Base-by-base conservation (phyloP, 2,888 invertebrate species). In the Erynnis tages region DNA sequence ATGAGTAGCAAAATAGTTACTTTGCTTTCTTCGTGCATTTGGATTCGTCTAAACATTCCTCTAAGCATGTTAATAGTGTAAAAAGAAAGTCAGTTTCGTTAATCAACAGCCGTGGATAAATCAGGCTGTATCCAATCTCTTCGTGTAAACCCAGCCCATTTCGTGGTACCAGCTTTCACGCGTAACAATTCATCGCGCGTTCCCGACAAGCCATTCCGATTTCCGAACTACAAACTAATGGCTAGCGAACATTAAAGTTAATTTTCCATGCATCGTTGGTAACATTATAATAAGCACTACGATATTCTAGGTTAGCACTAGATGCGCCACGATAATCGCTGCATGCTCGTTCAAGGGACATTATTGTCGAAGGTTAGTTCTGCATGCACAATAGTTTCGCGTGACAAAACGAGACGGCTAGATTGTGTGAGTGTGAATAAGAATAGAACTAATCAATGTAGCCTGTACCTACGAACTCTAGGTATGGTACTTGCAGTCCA, bases 121-220 rank as follows among this genome's bases (percentile, higher is more conserved):
- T 35, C 4, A 43, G 38, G 23, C 37, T 38, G 23, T 52, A 23
- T 59, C 63, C 69, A 81, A 79, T 77, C 82, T 55, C 55, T 60
- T 66, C 79, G 73, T 74, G 78, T 71, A 60, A 66, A 55, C 67
- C 69, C 63, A 66, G 70, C 61, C 66, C 67, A 74, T 66, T 81
- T 80, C 83, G 75, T 59, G 67, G 86, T 81, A 85, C 67, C 67
- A 68, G 76, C 84, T 84, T 87, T 86, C 82, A 77, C 82, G 72
- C 71, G 69, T 73, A 37, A 44, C 41, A 70, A 77, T 77, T 77
- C 70, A 54, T 47, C 54, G 43, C 72, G 69, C 76, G 78, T 77
- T 77, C 71, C 71, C 7, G 34, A 14, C 50, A 14, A 10, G 35
- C 44, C 44, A 16, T 29, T 52, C 50, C 71, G 71, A 75, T 76